phyloP scores from a whole-genome alignment of 2,888 invertebrate genomes.

The Ectobius pallidus region DNA sequence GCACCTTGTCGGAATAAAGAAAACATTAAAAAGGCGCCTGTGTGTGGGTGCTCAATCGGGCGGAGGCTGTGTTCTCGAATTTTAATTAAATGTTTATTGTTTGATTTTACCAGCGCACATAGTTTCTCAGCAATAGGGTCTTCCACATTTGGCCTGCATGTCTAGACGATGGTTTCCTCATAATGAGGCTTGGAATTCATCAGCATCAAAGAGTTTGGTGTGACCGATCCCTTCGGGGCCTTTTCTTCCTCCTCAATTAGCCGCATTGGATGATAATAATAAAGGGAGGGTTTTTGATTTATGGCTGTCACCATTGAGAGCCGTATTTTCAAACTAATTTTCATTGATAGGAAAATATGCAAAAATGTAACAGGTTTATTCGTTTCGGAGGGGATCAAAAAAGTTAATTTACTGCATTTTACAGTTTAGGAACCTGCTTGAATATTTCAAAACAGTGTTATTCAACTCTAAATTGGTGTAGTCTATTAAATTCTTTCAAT shows the following conservation, averaged over 20 bases:
- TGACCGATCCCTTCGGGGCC: not conserved
- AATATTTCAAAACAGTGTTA: not conserved
- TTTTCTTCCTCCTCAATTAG: not conserved
- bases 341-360: not conserved
- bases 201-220: not conserved
- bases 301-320: not conserved
- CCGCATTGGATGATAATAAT: not conserved
- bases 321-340: not conserved
- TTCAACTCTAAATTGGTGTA: too few species aligned
- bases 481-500: not conserved
- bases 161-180: not conserved
- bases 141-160: not conserved
- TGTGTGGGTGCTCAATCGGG: conserved; percentile 6
- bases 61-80: conserved; percentile 15
- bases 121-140: not conserved
- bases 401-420: not conserved
- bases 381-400: not conserved
- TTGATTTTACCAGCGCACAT: conserved; percentile 30
- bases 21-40: too few species aligned
- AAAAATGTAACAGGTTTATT: not conserved
- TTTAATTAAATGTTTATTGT: conserved; percentile 38
- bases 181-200: not conserved
- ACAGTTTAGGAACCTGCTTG: not conserved
- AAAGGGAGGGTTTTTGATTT: not conserved
- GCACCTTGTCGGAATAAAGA: too few species aligned